Evolutionary conservation across 1,140 invertebrate species (phyloP), one percentile per base, ranked within the genome.

Genomic region (Tetramorium parvispinum): DNA sequence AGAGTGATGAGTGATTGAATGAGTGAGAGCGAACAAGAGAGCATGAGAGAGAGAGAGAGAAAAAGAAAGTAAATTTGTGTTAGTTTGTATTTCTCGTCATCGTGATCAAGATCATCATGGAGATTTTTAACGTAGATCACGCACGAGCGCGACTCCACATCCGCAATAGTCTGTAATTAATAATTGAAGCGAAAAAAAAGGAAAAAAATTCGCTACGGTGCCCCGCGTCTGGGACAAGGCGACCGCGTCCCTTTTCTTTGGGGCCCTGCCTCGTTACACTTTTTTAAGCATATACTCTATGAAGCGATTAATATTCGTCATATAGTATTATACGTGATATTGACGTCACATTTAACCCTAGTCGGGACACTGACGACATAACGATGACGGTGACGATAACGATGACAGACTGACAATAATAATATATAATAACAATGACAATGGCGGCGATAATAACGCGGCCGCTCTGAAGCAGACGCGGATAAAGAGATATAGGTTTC

Each of bases 101-200:
- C 13, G 73, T 37, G 73, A 53, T 53, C 51, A 53, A 6, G 51
- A 53, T 53, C 61, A 78, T 83, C 85, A 32, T 87, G 59, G 57
- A 88, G 81, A 91, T 89, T 89, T 79, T 91, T 89, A 79, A 87
- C 59, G 66, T 91, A 89, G 88, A 91, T 71, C 86, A 86, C 78
- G 85, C 27, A 53, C 61, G 77, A 68, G 63, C 61, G 77, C 43
- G 46, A 79, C 73, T 88, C 68, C 65, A 89, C 73, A 88, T 85
- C 83, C 79, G 77, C 66, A 85, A 83, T 91, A 91, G 87, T 90
- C 70, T 85, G 53, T 91, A 88, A 90, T 88, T 57, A 71, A 32
- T 32, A 32, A 32, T 32, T 32, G 32, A 32, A 89, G 63, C 10
- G 46, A 77, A 43, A 18, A n/a, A n/a, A 40, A 40, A 65, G 3